Base-by-base conservation (phyloP, 2,888 invertebrate species). In the Pemphredon lugubris region DNA sequence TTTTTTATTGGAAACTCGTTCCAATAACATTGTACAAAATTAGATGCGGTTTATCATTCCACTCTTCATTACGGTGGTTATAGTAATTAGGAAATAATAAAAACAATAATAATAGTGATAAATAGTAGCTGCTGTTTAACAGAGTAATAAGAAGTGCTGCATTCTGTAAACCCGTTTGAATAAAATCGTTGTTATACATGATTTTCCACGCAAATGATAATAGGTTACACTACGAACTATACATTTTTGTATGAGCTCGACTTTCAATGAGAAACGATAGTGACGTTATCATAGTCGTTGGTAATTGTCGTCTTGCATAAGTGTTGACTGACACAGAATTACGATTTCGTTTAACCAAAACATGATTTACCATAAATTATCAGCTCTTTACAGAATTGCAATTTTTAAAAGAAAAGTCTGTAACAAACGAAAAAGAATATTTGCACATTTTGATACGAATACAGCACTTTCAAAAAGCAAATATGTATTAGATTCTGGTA, bases 361-460 rank as follows among this genome's bases (percentile, higher is more conserved):
- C 26, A n/a, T n/a, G n/a, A n/a, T n/a, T n/a, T n/a, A n/a, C n/a
- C n/a, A n/a, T n/a, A n/a, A n/a, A n/a, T n/a, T n/a, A n/a, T n/a
- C n/a, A n/a, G n/a, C n/a, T n/a, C n/a, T n/a, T n/a, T n/a, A n/a
- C n/a, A n/a, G n/a, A n/a, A n/a, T n/a, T n/a, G n/a, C n/a, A n/a
- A n/a, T n/a, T n/a, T n/a, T n/a, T n/a, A n/a, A 30, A 59, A 39
- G 30, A 64, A 26, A 39, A 67, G 68, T 66, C 21, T 37, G 47
- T 72, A 42, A 44, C 54, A 54, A 61, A 37, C 16, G 42, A 42
- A 54, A n/a, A n/a, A n/a, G 61, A 55, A 65, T 44, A 16, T 79
- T 79, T 83, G 67, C 73, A 83, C 73, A 63, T 78, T 81, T 67
- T 77, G 70, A 77, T 67, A 81, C 44, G 81, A 77, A 81, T 81